These are phyloP conservation scores for Entomobrya multifasciata DNA, from an alignment of 2,888 invertebrate species.

Conservation along the genomic window DNA sequence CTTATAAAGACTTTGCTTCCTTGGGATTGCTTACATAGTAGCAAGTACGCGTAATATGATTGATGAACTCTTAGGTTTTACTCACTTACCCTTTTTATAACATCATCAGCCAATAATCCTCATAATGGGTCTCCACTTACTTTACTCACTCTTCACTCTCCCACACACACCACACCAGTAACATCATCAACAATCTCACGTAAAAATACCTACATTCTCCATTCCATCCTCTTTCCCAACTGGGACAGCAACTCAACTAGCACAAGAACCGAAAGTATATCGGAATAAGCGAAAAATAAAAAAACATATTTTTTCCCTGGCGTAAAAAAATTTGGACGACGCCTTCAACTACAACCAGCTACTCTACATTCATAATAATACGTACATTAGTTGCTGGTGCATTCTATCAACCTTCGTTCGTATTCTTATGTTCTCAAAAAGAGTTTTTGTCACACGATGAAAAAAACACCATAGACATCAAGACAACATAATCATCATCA, in stretches of 20 bases:
- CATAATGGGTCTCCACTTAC: slow-evolving; percentile 72
- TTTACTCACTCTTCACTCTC: slow-evolving; percentile 18
- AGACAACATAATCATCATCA: not conserved
- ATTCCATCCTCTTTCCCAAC: slow-evolving; percentile 49
- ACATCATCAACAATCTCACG: not conserved
- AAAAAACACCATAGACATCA: slow-evolving; percentile 31
- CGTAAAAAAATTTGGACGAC: too few relatives aligned
- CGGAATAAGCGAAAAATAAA: too few relatives aligned
- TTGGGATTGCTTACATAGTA: slow-evolving; percentile 37
- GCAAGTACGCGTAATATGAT: slow-evolving; percentile 57
- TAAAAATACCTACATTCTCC: slow-evolving; percentile 60
- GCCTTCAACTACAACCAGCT: not conserved
- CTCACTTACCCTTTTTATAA: slow-evolving; percentile 74
- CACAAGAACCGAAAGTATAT: not conserved
- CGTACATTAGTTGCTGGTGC: slow-evolving; percentile 38
- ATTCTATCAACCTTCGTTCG: slow-evolving; percentile 44
- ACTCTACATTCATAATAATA: slow-evolving; percentile 16
- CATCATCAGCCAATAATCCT: slow-evolving; percentile 74
- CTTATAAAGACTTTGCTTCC: slow-evolving; percentile 40
- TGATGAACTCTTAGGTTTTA: slow-evolving; percentile 73
- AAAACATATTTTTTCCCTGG: not conserved
- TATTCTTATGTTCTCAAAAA: not conserved
- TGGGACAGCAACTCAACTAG: slow-evolving; percentile 51
- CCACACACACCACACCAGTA: not conserved
- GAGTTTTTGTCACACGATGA: slow-evolving; percentile 29